Percentiles rank a stretch among this genome's conserved stretches.
Conservation (phyloP, 2,888 invertebrate genomes). For the Unio pictorum region DNA sequence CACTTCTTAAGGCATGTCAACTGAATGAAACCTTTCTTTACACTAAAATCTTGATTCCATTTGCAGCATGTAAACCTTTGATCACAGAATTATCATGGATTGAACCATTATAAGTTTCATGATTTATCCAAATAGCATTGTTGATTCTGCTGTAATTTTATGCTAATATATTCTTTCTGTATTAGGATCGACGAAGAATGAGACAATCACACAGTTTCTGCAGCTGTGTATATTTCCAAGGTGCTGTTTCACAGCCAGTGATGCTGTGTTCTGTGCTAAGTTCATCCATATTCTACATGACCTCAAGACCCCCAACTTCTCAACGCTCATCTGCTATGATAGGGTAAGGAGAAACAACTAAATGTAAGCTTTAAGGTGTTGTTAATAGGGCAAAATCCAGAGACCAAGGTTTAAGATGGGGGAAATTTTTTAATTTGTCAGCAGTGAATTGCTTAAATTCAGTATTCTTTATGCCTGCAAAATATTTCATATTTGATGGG, state of each 20-base stretch:
- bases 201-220: slow-evolving; percentile 95
- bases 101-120: too few relatives aligned
- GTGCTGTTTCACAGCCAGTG: slow-evolving; percentile 95
- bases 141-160: too few relatives aligned
- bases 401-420: background rate
- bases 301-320: slow-evolving; percentile 95
- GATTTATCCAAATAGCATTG: too few relatives aligned
- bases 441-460: background rate
- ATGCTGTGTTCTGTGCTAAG: slow-evolving; percentile 97
- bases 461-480: background rate
- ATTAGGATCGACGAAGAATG: slow-evolving; percentile 90
- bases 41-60: too few relatives aligned
- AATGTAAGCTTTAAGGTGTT: background rate
- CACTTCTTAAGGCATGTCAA: too few relatives aligned
- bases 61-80: too few relatives aligned
- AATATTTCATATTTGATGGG: background rate
- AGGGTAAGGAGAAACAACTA: slow-evolving; percentile 77
- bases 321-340: slow-evolving; percentile 96
- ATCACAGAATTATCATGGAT: too few relatives aligned
- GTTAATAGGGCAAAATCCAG: background rate
- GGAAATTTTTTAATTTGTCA: background rate
- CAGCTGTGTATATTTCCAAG: slow-evolving; percentile 97
- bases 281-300: slow-evolving; percentile 97
- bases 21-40: too few relatives aligned
- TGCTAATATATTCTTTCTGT: background rate